phyloP scores from a whole-genome alignment of 2,888 invertebrate species.

The Willowsia nigromaculata region DNA sequence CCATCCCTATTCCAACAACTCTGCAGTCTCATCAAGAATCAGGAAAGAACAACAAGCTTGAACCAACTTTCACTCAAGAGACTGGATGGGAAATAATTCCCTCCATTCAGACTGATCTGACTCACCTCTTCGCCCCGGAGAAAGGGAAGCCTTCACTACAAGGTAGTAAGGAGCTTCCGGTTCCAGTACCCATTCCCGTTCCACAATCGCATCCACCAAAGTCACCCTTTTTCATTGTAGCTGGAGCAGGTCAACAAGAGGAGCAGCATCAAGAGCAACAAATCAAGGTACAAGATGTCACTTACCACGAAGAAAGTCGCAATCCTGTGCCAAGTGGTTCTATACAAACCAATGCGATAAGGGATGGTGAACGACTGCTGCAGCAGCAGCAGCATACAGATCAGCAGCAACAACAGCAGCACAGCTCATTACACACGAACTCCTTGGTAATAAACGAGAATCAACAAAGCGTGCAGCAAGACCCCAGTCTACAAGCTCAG shows the following conservation, averaged over 20 bases:
- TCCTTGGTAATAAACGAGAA: not conserved
- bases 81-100: conserved; percentile 78
- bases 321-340: conserved; percentile 38
- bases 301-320: conserved; percentile 70
- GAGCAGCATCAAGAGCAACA: conserved; percentile 48
- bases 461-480: conserved; percentile 14
- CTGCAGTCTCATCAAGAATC: conserved; percentile 18
- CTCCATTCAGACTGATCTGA: conserved; percentile 78
- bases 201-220: conserved; percentile 74
- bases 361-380: not conserved
- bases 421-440: not conserved
- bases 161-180: conserved; percentile 64
- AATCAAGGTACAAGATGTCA: conserved; percentile 69
- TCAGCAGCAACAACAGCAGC: conserved; percentile 15
- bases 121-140: conserved; percentile 75
- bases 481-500: not conserved
- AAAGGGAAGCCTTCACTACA: conserved; percentile 49
- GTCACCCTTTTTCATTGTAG: conserved; percentile 73
- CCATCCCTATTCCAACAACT: conserved; percentile 61
- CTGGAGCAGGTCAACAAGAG: conserved; percentile 48
- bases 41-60: not conserved
- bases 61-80: conserved; percentile 61
- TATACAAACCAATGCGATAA: not conserved
- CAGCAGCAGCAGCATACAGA: not conserved
- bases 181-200: conserved; percentile 77